Evolutionary conservation across 2,888 invertebrate genomes (phyloP).

Genomic region (Ormia ochracea): DNA sequence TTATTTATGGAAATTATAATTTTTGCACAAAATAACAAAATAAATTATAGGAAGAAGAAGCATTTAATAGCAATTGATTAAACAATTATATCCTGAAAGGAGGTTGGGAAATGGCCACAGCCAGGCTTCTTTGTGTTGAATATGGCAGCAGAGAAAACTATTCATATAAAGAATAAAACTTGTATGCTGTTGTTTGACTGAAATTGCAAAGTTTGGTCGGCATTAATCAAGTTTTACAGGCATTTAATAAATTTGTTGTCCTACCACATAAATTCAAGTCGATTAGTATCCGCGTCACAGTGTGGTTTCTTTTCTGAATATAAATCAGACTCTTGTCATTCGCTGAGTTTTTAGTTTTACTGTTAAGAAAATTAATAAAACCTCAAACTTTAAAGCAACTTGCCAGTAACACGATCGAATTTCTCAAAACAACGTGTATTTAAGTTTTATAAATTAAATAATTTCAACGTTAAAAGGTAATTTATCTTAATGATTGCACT

Average conservation of each 20-base stretch:
- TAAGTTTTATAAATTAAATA: not conserved
- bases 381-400: no score
- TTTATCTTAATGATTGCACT: not conserved
- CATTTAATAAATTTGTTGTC: no score
- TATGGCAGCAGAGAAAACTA: not conserved
- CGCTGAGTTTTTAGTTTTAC: no score
- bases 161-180: not conserved
- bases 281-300: not conserved
- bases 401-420: not conserved
- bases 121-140: no score
- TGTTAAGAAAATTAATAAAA: no score
- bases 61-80: conserved; percentile 56
- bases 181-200: not conserved
- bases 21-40: conserved; percentile 5
- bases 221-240: no score
- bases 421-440: not conserved
- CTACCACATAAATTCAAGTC: not conserved
- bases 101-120: not conserved
- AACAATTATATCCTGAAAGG: conserved; percentile 40
- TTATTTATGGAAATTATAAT: conserved; percentile 45
- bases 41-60: conserved; percentile 23
- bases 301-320: not conserved
- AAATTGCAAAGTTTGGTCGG: not conserved
- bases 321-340: not conserved
- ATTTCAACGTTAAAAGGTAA: not conserved